phyloP scores from a whole-genome alignment of 2,888 invertebrate species.

The Parnassius glacialis region DNA sequence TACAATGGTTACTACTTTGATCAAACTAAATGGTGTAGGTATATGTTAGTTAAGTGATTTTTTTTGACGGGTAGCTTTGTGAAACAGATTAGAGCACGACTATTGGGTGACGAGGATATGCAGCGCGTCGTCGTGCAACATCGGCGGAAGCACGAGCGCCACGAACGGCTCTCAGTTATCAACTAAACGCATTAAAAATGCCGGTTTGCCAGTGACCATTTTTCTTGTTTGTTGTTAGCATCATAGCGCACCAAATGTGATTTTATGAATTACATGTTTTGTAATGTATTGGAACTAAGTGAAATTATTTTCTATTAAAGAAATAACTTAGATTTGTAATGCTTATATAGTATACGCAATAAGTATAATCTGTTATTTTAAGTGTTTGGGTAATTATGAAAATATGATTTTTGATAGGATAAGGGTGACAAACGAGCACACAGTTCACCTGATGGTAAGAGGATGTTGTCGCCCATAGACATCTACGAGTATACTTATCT shows the following conservation, averaged over 20 bases:
- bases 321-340: too few species aligned
- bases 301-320: neutral
- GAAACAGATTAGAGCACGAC: slow-evolving; percentile 8
- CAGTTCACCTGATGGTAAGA: too few species aligned
- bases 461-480: too few species aligned
- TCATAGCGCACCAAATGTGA: slow-evolving; percentile 21
- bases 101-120: slow-evolving; percentile 17
- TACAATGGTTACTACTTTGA: neutral
- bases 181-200: slow-evolving; percentile 73
- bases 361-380: too few species aligned
- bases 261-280: slow-evolving; percentile 10
- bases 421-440: too few species aligned
- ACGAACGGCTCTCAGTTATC: slow-evolving; percentile 66
- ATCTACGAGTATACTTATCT: too few species aligned
- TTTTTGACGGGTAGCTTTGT: slow-evolving; percentile 1
- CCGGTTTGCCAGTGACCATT: slow-evolving; percentile 48
- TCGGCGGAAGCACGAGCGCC: slow-evolving; percentile 51
- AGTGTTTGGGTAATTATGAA: too few species aligned
- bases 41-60: slow-evolving; percentile 7
- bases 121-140: slow-evolving; percentile 39
- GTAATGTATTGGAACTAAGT: neutral
- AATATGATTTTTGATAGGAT: too few species aligned
- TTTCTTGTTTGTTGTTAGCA: slow-evolving; percentile 37
- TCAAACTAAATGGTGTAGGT: slow-evolving; percentile 1
- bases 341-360: too few species aligned